Evolutionary conservation across 2,888 invertebrate species (phyloP).

Genomic region (Drosophila nr. perissopoda): DNA sequence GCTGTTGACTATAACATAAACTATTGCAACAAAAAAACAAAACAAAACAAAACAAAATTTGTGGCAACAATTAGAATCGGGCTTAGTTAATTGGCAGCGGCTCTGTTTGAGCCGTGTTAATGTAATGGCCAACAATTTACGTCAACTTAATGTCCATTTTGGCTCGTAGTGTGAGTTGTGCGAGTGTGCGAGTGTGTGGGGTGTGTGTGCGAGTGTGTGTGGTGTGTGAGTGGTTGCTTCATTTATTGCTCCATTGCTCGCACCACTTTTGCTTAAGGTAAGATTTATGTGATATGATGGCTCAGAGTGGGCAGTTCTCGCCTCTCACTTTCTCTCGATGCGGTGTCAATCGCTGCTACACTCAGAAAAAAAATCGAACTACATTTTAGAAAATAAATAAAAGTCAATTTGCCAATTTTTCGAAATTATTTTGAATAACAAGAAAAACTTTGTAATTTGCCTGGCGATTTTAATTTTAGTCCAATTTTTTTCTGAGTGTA

Average conservation of each 20-base stretch:
- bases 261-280: conserved; percentile 67
- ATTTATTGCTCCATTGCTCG: conserved; percentile 70
- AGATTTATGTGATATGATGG: conserved; percentile 64
- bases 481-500: background rate
- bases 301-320: conserved; percentile 17
- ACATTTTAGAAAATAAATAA: background rate
- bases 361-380: background rate
- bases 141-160: conserved; percentile 81
- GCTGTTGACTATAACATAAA: conserved; percentile 33
- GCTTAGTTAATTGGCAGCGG: conserved; percentile 56
- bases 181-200: conserved; percentile 14
- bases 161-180: conserved; percentile 22
- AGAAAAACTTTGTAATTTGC: background rate
- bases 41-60: conserved; percentile 16
- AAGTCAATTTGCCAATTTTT: background rate
- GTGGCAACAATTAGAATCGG: conserved; percentile 62
- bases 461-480: background rate
- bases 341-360: conserved; percentile 32
- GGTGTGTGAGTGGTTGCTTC: conserved; percentile 40
- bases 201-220: conserved; percentile 7
- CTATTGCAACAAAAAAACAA: background rate
- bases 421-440: background rate
- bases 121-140: conserved; percentile 83
- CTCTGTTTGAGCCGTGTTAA: conserved; percentile 65
- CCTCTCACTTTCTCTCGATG: background rate